These are phyloP conservation scores for Mesocricetus auratus DNA, from an alignment of 2,113 vertebrate species.

Conservation along the genomic window DNA sequence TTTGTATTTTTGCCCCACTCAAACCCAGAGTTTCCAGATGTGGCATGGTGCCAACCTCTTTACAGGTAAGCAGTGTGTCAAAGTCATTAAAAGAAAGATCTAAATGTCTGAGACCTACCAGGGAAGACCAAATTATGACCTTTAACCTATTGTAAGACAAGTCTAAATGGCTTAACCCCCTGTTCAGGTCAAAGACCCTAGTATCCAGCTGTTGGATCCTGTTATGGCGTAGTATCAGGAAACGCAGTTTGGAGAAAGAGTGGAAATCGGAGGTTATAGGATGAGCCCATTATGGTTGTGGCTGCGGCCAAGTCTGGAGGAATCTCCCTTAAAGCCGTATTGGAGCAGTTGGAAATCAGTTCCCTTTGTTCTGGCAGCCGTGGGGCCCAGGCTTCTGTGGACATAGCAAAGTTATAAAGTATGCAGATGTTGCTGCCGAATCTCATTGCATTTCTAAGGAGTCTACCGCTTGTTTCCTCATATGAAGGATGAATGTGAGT, in stretches of 20 bases:
- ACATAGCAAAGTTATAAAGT: slow-evolving; percentile 58
- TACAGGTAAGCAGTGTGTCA: slow-evolving; percentile 84
- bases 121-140: slow-evolving; percentile 83
- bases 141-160: slow-evolving; percentile 90
- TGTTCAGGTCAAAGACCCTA: slow-evolving; percentile 86
- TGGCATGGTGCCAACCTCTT: slow-evolving; percentile 84
- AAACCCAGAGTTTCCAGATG: slow-evolving; percentile 88
- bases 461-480: neutral
- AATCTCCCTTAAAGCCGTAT: slow-evolving; percentile 71
- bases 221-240: slow-evolving; percentile 91
- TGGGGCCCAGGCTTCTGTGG: slow-evolving; percentile 12
- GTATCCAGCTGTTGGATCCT: slow-evolving; percentile 84
- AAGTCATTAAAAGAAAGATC: slow-evolving; percentile 91
- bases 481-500: slow-evolving; percentile 18
- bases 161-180: slow-evolving; percentile 89
- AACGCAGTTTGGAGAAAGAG: slow-evolving; percentile 81
- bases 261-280: slow-evolving; percentile 89
- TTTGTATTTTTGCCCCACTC: slow-evolving; percentile 84
- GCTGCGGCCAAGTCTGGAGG: slow-evolving; percentile 73
- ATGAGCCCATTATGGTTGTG: slow-evolving; percentile 88
- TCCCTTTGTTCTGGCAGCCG: slow-evolving; percentile 64
- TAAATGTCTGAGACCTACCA: slow-evolving; percentile 85
- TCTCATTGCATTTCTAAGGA: slow-evolving; percentile 31
- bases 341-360: slow-evolving; percentile 82
- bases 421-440: neutral